Conservation (phyloP, 2,888 invertebrate species). For the Corbicula japonica region DNA sequence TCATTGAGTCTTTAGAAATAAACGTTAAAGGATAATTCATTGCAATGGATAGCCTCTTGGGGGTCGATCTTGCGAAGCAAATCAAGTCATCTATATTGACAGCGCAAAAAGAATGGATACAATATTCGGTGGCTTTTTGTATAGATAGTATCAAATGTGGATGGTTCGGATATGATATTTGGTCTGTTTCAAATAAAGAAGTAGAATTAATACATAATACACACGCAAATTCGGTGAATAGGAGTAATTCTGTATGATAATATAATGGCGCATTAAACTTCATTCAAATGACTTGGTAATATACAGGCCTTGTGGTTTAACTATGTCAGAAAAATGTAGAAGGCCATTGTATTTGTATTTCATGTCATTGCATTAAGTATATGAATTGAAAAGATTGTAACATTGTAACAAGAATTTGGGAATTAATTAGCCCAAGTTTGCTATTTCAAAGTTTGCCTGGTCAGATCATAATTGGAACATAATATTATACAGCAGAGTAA, state of each 20-base stretch:
- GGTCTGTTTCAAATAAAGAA: background rate
- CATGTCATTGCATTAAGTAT: no score
- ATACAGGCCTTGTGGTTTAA: no score
- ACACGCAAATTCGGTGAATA: background rate
- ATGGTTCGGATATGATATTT: background rate
- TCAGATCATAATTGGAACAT: no score
- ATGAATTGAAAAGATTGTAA: no score
- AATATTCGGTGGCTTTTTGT: background rate
- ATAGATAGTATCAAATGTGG: background rate
- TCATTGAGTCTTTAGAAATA: no score
- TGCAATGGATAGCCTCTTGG: slow-evolving; percentile 21
- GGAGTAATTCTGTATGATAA: slow-evolving; percentile 4
- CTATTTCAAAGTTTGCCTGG: no score
- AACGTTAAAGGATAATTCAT: background rate
- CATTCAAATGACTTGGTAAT: background rate
- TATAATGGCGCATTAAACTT: background rate
- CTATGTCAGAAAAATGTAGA: no score
- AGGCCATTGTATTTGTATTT: no score
- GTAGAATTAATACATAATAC: slow-evolving; percentile 5
- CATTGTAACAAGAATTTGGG: no score
- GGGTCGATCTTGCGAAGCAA: slow-evolving; percentile 27
- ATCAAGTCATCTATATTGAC: slow-evolving; percentile 16
- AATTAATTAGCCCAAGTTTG: no score
- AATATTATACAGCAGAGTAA: no score
- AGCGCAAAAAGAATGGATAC: slow-evolving; percentile 18